A percentile compares a stretch with the other conserved stretches of the same genome.
phyloP scores from a whole-genome alignment of 2,888 invertebrate species.

The Cantharis rufa region DNA sequence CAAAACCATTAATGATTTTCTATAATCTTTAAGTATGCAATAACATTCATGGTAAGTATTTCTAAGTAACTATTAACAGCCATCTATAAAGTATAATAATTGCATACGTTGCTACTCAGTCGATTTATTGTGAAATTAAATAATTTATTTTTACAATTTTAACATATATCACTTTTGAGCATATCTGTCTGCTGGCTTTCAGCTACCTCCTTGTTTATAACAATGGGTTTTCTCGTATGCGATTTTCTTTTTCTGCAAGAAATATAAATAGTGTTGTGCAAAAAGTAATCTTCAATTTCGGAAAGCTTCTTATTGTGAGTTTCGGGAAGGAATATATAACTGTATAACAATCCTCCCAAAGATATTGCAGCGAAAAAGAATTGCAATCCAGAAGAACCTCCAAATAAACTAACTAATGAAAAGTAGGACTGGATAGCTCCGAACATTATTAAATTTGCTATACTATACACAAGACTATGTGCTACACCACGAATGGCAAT shows the following conservation, averaged over 20 bases:
- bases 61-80: background rate
- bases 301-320: slow-evolving; percentile 59
- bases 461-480: slow-evolving; percentile 60
- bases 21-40: background rate
- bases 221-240: background rate
- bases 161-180: background rate
- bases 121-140: background rate
- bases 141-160: background rate
- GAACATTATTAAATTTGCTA: slow-evolving; percentile 63
- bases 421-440: slow-evolving; percentile 59
- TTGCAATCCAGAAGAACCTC: slow-evolving; percentile 58
- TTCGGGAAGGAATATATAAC: slow-evolving; percentile 57
- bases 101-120: background rate
- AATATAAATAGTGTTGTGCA: slow-evolving; percentile 48
- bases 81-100: background rate
- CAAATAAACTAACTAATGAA: slow-evolving; percentile 45
- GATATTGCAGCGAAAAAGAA: slow-evolving; percentile 61
- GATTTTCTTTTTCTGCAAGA: slow-evolving; percentile 8
- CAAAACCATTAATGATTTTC: background rate
- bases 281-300: slow-evolving; percentile 59
- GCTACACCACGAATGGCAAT: slow-evolving; percentile 63
- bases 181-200: background rate
- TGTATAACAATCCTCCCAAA: slow-evolving; percentile 52
- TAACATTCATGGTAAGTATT: background rate
- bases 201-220: background rate